phyloP scores from a whole-genome alignment of 2,113 vertebrate genomes.

The Rhinogobius similis region DNA sequence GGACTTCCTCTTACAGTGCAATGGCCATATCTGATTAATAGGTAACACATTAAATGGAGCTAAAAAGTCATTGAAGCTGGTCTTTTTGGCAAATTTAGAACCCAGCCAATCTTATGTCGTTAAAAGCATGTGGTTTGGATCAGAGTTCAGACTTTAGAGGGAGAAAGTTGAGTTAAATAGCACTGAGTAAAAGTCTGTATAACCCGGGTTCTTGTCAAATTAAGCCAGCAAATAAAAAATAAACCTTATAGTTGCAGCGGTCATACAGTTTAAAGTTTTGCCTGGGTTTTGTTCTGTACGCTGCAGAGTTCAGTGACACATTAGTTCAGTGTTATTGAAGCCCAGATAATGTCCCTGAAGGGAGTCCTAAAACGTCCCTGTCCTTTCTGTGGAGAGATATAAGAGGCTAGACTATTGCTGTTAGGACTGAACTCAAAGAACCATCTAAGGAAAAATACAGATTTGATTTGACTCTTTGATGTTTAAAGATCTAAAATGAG shows the following conservation, averaged over 20 bases:
- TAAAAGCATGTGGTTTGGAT: too few species aligned
- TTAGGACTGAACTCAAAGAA: neutral
- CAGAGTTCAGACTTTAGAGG: too few species aligned
- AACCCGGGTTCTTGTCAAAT: too few species aligned
- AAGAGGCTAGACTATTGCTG: neutral
- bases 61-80: neutral
- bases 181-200: too few species aligned
- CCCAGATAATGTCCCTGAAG: constrained; percentile 8
- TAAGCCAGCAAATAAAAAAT: too few species aligned
- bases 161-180: too few species aligned
- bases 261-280: neutral
- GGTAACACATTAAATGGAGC: neutral
- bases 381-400: neutral
- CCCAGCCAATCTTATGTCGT: too few species aligned
- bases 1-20: neutral
- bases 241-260: too few species aligned
- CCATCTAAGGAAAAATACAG: neutral
- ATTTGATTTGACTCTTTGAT: too few species aligned
- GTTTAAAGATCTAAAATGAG: too few species aligned
- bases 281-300: neutral
- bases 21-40: neutral
- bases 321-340: constrained; percentile 2
- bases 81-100: too few species aligned
- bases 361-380: constrained; percentile 10
- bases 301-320: neutral